phyloP scores from a whole-genome alignment of 2,113 vertebrate genomes.

The Rhea pennata region DNA sequence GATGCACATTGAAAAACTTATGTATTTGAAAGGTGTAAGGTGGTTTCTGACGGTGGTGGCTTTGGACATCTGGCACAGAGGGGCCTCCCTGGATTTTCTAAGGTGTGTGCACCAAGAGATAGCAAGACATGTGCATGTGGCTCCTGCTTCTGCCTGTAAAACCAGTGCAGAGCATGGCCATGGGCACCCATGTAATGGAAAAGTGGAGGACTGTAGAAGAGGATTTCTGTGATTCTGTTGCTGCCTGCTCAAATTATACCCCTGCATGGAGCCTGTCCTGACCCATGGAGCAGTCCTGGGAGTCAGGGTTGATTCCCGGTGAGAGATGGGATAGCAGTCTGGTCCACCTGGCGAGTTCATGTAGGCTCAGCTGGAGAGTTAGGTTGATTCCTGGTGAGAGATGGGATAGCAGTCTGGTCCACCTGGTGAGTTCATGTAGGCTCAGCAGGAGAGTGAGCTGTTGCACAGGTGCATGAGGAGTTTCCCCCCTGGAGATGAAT shows the following conservation, averaged over 20 bases:
- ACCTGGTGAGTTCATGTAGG: too few species aligned
- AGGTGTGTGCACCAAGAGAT: neutral
- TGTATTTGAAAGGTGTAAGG: neutral
- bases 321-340: neutral
- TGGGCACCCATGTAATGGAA: rapidly evolving
- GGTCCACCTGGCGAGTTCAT: rapidly evolving
- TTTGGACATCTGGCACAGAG: rapidly evolving
- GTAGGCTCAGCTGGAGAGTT: neutral
- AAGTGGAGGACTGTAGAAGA: neutral
- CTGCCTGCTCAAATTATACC: neutral
- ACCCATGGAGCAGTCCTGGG: rapidly evolving
- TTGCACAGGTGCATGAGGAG: rapidly evolving
- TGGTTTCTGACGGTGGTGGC: neutral
- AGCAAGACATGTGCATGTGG: neutral
- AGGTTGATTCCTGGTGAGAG: too few species aligned
- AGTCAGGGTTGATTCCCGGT: neutral
- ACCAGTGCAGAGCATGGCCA: neutral
- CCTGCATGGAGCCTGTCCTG: neutral
- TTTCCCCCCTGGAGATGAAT: rapidly evolving
- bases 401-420: too few species aligned
- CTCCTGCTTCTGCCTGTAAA: neutral
- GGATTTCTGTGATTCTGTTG: rapidly evolving
- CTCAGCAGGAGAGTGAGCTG: too few species aligned
- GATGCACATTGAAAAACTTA: rapidly evolving
- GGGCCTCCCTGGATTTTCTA: neutral